phyloP scores from a whole-genome alignment of 2,888 invertebrate genomes.

The Ephialtes manifestator region DNA sequence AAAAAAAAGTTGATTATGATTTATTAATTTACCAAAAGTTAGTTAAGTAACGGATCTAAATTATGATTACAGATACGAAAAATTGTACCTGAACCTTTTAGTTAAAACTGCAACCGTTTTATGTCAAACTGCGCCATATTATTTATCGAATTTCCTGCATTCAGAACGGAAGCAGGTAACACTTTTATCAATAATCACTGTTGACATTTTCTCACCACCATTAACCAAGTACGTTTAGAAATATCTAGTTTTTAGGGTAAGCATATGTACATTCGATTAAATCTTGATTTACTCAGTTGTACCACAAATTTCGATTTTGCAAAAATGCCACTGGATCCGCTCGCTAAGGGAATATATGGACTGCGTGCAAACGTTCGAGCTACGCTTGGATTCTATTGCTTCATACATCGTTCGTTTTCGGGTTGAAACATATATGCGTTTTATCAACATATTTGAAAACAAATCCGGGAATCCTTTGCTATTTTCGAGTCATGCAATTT shows the following conservation, averaged over 20 bases:
- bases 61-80: background rate
- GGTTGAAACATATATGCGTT: constrained; percentile 12
- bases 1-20: background rate
- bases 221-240: background rate
- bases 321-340: background rate
- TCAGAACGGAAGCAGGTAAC: background rate
- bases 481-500: background rate
- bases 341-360: constrained; percentile 50
- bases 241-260: background rate
- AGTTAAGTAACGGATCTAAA: background rate
- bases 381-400: constrained; percentile 20
- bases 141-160: background rate
- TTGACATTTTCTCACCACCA: background rate
- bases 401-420: constrained; percentile 21
- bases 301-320: background rate
- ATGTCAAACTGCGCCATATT: background rate
- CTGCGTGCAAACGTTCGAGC: constrained; percentile 37
- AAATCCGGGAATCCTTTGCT: too few relatives aligned
- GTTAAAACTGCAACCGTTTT: background rate
- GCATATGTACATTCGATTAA: background rate
- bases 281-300: background rate
- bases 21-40: background rate
- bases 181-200: background rate
- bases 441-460: background rate
- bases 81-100: background rate